phyloP scores from a whole-genome alignment of 1,140 invertebrate genomes.

The Lepidurus couesii region DNA sequence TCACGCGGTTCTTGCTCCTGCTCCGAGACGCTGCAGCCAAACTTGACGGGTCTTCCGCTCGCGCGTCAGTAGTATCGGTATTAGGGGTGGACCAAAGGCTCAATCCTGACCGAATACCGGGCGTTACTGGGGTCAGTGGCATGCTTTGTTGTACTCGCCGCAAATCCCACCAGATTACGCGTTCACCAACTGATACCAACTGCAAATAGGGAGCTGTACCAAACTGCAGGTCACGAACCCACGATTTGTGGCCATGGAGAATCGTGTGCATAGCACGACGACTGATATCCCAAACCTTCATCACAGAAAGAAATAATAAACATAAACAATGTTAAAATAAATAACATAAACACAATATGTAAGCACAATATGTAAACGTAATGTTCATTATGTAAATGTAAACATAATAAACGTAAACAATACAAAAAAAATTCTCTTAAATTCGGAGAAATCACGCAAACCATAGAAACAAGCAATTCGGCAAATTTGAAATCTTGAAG shows the following conservation, averaged over 20 bases:
- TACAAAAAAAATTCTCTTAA: background rate
- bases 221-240: conserved; percentile 32
- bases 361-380: background rate
- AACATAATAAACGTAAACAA: background rate
- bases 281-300: conserved; percentile 26
- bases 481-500: too few species aligned
- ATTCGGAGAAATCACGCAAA: too few species aligned
- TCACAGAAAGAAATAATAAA: conserved; percentile 4
- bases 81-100: background rate
- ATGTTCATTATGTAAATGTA: background rate
- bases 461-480: too few species aligned
- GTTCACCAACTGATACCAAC: conserved; percentile 30
- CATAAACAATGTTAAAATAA: background rate
- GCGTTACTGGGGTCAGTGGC: conserved; percentile 27
- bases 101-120: background rate
- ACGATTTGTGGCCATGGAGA: conserved; percentile 25
- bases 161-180: conserved; percentile 32
- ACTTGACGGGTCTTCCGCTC: background rate
- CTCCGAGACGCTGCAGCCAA: background rate
- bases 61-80: conserved; percentile 1
- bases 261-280: background rate
- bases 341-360: background rate
- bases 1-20: background rate
- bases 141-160: conserved; percentile 16
- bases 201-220: conserved; percentile 29